Evolutionary conservation across 2,797 vertebrate species (phyloP), one percentile per base, ranked within the genome.

Genomic region (Phrynocephalus vlangalii): DNA sequence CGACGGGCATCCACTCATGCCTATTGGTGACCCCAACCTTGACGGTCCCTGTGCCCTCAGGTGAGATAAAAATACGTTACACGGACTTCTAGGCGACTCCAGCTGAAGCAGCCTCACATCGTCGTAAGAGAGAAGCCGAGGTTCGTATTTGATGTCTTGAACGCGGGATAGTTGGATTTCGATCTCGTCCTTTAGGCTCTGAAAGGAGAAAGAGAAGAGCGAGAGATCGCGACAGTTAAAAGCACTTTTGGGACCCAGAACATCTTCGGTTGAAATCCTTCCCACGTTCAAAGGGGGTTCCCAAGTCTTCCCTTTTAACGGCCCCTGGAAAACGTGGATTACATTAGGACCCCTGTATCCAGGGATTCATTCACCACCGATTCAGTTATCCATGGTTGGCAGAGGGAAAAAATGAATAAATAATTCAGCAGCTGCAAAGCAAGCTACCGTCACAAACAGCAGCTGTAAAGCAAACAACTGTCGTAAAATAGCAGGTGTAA

Each of bases 161-260:
- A 99, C 98, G 86, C 96, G 97, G 0, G 96, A 97, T 0, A 99
- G 97, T 28, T 97, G 97, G 86, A 96, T 96, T 75, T 99, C 99
- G 0, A 99, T 99, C 94, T 98, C 96, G 70, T 99, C 98, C 95
- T 96, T 98, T 85, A 99, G 93, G 30, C 98, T 98, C 99, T 99
- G 76, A 20, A 52, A 56, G 87, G 8, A 90, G 24, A 52, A 88
- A 18, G 71, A 7, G 56, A 71, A 0, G 67, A 1, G 20, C 18
- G 5, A 7, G 20, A 5, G 0, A 63, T 52, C 11, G 38, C 38
- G 20, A 0, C 28, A 22, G 10, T 56, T 1, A 33, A n/a, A 2
- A 30, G 4, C 16, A 50, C 0, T 0, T 3, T 13, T 1, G 1
- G 6, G 10, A 24, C 1, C 5, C 8, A 2, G 13, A 50, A 38